Conservation (phyloP, 2,113 vertebrate species). For the Clupea harengus region DNA sequence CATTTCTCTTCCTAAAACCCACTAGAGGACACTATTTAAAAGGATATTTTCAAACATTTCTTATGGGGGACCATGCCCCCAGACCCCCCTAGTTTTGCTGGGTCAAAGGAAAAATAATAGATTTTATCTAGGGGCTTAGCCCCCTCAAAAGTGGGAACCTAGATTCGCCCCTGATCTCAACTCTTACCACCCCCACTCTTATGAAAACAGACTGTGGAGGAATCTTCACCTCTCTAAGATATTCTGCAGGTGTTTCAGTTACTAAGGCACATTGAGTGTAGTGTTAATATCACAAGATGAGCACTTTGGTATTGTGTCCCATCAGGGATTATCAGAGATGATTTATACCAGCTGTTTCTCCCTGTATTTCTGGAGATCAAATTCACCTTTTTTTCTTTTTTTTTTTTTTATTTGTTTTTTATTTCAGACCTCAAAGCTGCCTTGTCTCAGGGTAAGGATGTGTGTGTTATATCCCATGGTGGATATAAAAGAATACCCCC, state of each 20-base stretch:
- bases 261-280: background rate
- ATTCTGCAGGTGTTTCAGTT: background rate
- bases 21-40: no score
- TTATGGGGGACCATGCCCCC: no score
- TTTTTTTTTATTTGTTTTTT: background rate
- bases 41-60: no score
- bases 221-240: background rate
- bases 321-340: background rate
- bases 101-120: no score
- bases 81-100: no score
- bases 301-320: background rate
- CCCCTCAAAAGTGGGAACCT: no score
- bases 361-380: background rate
- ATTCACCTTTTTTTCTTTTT: background rate
- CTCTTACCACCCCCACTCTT: background rate
- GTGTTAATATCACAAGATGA: background rate
- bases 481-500: background rate
- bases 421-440: slow-evolving; percentile 8
- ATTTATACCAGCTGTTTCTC: background rate
- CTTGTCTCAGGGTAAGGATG: slow-evolving; percentile 11
- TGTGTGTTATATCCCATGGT: background rate
- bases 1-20: no score
- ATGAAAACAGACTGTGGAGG: background rate
- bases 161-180: no score
- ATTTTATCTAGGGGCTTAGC: no score